Evolutionary conservation across 2,797 vertebrate species (phyloP).

Genomic region (Bucorvus abyssinicus): DNA sequence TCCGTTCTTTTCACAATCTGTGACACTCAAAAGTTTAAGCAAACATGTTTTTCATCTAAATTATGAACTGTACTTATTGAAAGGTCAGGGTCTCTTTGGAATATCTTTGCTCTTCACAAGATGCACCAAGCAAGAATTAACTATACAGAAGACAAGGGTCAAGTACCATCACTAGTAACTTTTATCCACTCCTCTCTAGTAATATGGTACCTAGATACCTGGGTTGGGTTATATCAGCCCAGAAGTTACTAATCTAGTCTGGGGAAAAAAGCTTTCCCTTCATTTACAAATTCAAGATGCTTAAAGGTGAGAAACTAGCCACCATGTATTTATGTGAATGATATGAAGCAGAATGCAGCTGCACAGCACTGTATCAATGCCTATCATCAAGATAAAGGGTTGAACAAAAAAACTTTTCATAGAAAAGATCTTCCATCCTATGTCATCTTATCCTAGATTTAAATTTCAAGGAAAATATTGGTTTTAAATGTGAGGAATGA

Average conservation of each 20-base stretch:
- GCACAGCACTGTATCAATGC: not conserved
- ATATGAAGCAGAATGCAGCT: not conserved
- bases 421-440: not conserved
- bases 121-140: not conserved
- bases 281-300: conserved; percentile 6
- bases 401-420: not conserved
- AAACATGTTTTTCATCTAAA: not conserved
- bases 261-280: not conserved
- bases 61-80: not conserved
- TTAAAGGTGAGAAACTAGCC: conserved; percentile 2
- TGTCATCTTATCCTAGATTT: not conserved
- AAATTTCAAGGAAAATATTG: conserved; percentile 13
- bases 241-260: not conserved
- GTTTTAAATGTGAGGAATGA: not conserved
- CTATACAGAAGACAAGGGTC: not conserved
- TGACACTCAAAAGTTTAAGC: not conserved
- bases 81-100: not conserved
- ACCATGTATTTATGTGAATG: not conserved
- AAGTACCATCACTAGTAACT: not conserved
- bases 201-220: not conserved
- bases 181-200: not conserved
- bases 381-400: conserved; percentile 1
- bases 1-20: not conserved
- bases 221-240: not conserved
- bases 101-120: not conserved